Evolutionary conservation across 2,888 invertebrate genomes (phyloP).

Genomic region (Stenolophus ochropezus): DNA sequence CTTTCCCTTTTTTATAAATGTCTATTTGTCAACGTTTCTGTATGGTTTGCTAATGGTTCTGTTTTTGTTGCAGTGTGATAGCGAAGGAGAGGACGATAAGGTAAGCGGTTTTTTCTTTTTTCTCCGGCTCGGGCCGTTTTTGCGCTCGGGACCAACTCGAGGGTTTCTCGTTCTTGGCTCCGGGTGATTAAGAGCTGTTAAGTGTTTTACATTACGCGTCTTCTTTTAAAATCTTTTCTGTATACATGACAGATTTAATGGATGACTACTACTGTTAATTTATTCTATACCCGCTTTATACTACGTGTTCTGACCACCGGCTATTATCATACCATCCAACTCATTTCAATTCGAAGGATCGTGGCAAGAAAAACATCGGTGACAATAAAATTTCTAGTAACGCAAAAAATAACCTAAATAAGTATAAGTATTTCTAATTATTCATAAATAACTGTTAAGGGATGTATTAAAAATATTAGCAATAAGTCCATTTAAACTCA

Average conservation of each 20-base stretch:
- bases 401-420: too few relatives aligned
- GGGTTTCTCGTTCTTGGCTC: slow-evolving; percentile 32
- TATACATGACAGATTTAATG: slow-evolving; percentile 51
- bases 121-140: slow-evolving; percentile 42
- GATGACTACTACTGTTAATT: slow-evolving; percentile 29
- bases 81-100: slow-evolving; percentile 94
- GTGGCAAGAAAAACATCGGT: too few relatives aligned
- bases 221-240: slow-evolving; percentile 49
- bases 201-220: slow-evolving; percentile 51
- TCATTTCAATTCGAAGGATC: too few relatives aligned
- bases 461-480: too few relatives aligned
- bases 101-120: slow-evolving; percentile 75
- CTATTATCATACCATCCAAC: background rate
- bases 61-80: slow-evolving; percentile 89
- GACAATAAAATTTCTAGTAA: too few relatives aligned
- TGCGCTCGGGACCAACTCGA: slow-evolving; percentile 33
- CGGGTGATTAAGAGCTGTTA: slow-evolving; percentile 52
- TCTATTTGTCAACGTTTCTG: slow-evolving; percentile 54
- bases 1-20: slow-evolving; percentile 59
- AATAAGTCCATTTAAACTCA: too few relatives aligned
- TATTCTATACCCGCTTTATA: slow-evolving; percentile 36
- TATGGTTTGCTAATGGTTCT: slow-evolving; percentile 68
- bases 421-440: too few relatives aligned
- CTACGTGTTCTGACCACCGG: background rate
- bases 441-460: too few relatives aligned